Evolutionary conservation across 1,140 invertebrate species (phyloP), one percentile per base, ranked within the genome.

Genomic region (Tetramorium simillimum): DNA sequence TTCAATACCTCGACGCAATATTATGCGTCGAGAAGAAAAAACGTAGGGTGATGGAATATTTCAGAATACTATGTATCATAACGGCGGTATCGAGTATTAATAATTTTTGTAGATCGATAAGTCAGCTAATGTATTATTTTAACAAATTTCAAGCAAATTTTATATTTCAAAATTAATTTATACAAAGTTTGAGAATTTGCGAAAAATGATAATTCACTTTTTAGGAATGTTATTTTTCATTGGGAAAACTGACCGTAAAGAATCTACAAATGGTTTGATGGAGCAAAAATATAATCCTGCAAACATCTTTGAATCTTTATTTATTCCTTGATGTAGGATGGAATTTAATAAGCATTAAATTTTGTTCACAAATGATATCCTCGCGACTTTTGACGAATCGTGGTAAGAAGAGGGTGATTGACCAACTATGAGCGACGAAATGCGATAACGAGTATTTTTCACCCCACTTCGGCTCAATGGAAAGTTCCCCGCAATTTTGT

Each of bases 1-100:
- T 94, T 94, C 92, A 93, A 76, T 73, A 86, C n/a, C 33, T 24
- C 53, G 53, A n/a, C 73, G 72, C 33, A 24, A 46, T 85, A 46
- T 63, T 84, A 73, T 62, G 73, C 49, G 43, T 70, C 40, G 24
- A 40, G 46, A 21, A 70, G 62, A 49, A 69, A 69, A 69, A 70
- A 76, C n/a, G 60, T 4, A 16, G 43, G 28, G 7, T 28, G 69
- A 37, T 37, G 37, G 62, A 73, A 21, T n/a, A 7, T 33, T 60
- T n/a, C 21, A 40, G 1, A 84, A 24, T 40, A 75, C 12, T 24
- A 3, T 9, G n/a, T n/a, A n/a, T 28, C 0, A 28, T 28, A 28
- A 28, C 24, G 24, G 24, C 14, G 3, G 33, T 56, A 82, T 18
- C 18, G 37, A 21, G 2, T 18, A 21, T n/a, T 43, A 33, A 33